Base-by-base conservation (phyloP, 2,797 vertebrate genomes). In the Aulostomus chinensis region DNA sequence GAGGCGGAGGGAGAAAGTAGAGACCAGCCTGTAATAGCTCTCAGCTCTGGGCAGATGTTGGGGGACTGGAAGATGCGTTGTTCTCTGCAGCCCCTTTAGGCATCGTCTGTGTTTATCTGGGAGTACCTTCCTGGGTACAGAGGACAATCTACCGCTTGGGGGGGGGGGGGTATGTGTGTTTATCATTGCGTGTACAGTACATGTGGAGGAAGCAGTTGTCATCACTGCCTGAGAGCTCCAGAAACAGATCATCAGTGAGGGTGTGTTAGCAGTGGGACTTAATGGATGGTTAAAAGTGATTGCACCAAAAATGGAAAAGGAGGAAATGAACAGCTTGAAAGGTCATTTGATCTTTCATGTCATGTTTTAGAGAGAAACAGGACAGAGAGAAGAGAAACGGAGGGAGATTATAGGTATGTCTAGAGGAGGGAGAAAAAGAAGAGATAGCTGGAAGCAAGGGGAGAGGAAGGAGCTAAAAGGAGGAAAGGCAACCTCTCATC, bases 31-130 rank as follows among this genome's bases (percentile, higher is more conserved):
- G 25, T 51, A 32, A 55, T 49, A 18, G 24, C 54, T 28, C 31
- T 31, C 26, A 73, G 69, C 50, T 49, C 0, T 1, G 56, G 58
- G 51, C 74, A 71, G 68, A 80, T 73, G 68, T 68, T 57, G 41
- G 36, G 13, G 17, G 50, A 38, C 56, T 40, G 31, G 45, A 47
- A 30, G 40, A 58, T 40, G 38, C 45, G 48, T 37, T 54, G 59
- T 43, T 32, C 39, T 26, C 11, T 52, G 34, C 11, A 33, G 43
- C 12, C 49, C n/a, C 67, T 55, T 48, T 5, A 46, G 74, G 53
- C 40, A 5, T 5, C 2, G 34, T 58, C 47, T 72, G 57, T 59
- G 41, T 69, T 71, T 58, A 59, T 76, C 34, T 49, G 39, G 41
- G 21, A 60, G 49, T 13, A 20, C 5, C 2, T n/a, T 54, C 51